phyloP scores from a whole-genome alignment of 1,140 invertebrate genomes.

The Bombus impatiens region DNA sequence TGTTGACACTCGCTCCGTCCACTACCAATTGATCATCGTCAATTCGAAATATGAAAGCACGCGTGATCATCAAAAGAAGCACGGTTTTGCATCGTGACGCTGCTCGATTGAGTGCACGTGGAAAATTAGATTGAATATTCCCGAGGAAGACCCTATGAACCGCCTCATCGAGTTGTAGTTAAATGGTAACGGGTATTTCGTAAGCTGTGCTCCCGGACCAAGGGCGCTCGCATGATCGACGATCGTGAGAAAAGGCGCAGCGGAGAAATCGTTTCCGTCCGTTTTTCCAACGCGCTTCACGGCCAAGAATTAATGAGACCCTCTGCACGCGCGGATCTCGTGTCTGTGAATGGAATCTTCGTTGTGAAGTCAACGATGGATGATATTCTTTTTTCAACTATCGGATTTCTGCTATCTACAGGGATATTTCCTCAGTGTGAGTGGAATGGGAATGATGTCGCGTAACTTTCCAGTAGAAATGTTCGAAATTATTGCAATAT shows the following conservation, averaged over 20 bases:
- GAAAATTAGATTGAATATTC: constrained; percentile 40
- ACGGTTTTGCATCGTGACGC: constrained; percentile 41
- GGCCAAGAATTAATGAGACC: constrained; percentile 9
- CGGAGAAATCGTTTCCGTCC: constrained; percentile 35
- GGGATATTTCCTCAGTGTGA: not conserved
- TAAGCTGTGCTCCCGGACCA: not conserved
- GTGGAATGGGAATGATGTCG: not conserved
- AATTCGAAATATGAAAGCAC: constrained; percentile 38
- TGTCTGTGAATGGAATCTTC: not conserved
- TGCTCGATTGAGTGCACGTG: constrained; percentile 51
- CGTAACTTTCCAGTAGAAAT: not conserved
- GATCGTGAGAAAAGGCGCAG: constrained; percentile 23
- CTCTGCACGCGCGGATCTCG: not conserved
- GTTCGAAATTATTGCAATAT: too few species aligned
- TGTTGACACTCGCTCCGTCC: constrained; percentile 31
- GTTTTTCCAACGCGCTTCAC: constrained; percentile 23
- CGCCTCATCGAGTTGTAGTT: constrained; percentile 17
- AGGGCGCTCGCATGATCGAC: constrained; percentile 30
- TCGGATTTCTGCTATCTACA: not conserved
- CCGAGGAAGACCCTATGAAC: constrained; percentile 2
- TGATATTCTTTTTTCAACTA: not conserved
- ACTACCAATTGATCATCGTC: constrained; percentile 48
- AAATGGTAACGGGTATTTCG: constrained; percentile 21
- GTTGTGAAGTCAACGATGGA: not conserved
- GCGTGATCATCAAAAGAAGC: constrained; percentile 33